Base-by-base conservation (phyloP, 2,113 vertebrate genomes). In the Peromyscus maniculatus region DNA sequence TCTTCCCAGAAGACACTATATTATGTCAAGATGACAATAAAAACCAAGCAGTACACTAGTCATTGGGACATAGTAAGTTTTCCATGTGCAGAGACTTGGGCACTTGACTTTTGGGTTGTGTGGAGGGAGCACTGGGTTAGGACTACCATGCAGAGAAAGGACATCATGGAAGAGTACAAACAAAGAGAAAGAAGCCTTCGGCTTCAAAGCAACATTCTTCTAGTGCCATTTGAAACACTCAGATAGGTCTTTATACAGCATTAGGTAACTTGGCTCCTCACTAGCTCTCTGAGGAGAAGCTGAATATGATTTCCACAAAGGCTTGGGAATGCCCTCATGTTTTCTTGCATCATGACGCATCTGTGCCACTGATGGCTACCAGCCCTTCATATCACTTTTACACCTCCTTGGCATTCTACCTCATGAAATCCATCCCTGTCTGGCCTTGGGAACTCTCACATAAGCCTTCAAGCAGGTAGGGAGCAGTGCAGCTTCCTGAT, bases 381-480 rank as follows among this genome's bases (percentile, higher is more conserved):
- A 49, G 21, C 55, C 52, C 2, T 0, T 4, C 24, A 67, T 11
- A 19, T n/a, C 26, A 9, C 31, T 15, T 33, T 69, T 13, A 31
- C 0, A 0, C 7, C 36, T 72, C 31, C 46, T 19, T 1, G 0
- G 7, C 5, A 3, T 8, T 22, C 4, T 46, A 9, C 28, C 39
- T 55, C 21, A n/a, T 12, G 36, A 72, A 72, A 72, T 4, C 7
- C 33, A 33, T 28, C 3, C 10, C 5, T 1, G 5, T 17, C 28
- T 22, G 33, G 2, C 24, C 4, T 12, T 26, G 16, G 24, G 9
- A 66, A 39, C 10, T 31, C 43, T 36, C 17, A 16, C 62, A 1
- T 7, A 3, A 64, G 12, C 13, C 9, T 31, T 64, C 28, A 31
- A 89, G 10, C 8, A 12, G 12, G 3, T 26, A 2, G 15, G 10